Conservation (phyloP, 2,113 vertebrate species). For the Aythya baeri region DNA sequence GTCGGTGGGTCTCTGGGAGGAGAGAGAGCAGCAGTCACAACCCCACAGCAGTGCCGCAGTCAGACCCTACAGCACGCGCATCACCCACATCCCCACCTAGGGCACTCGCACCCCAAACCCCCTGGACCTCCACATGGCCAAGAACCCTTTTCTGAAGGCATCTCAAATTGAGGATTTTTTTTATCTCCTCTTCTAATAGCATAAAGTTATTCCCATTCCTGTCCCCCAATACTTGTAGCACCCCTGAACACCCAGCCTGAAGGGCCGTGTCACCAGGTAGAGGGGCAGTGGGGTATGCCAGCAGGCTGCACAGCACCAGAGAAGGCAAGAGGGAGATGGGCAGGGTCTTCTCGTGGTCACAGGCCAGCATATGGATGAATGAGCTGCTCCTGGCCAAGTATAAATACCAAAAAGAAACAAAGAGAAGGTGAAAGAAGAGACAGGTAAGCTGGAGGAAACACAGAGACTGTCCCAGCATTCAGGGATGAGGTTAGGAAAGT, state of each 20-base stretch:
- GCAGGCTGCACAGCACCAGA: not conserved
- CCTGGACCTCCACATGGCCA: fast-evolving
- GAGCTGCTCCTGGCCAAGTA: not conserved
- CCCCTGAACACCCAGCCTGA: fast-evolving
- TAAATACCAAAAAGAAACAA: not conserved
- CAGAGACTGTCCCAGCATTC: not conserved
- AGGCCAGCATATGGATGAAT: not conserved
- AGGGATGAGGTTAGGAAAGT: not conserved
- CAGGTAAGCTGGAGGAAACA: not conserved
- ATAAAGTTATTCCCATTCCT: not conserved
- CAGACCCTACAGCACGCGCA: not conserved
- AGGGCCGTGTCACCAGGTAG: not conserved
- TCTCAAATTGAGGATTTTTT: not conserved
- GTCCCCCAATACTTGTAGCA: not conserved
- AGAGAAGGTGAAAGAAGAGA: not conserved
- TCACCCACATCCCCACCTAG: not conserved
- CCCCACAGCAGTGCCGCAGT: fast-evolving
- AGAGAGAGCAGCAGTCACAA: constrained; percentile 9
- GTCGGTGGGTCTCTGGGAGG: not conserved
- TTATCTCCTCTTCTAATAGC: not conserved
- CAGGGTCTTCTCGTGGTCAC: not conserved
- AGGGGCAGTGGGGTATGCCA: not conserved
- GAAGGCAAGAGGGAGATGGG: not conserved
- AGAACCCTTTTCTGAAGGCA: not conserved
- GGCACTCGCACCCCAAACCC: fast-evolving